A percentile compares a stretch with the other conserved stretches of the same genome.
Evolutionary conservation across 1,140 invertebrate genomes (phyloP).

Genomic region (Drosophila pseudoananassae): DNA sequence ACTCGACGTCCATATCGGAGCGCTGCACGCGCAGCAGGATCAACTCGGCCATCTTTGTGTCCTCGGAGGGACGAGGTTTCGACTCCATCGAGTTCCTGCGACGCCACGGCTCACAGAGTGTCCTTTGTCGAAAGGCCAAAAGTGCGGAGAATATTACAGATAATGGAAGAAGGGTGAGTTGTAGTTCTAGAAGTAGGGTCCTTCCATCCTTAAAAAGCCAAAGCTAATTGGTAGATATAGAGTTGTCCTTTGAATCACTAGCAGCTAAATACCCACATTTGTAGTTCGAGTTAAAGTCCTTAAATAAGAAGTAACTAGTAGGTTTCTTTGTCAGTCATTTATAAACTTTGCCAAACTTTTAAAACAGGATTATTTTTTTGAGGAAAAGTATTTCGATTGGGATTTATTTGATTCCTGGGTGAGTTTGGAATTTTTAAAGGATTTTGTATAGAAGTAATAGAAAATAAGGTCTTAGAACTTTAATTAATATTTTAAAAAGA

Average conservation of each 20-base stretch:
- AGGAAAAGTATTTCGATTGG: conserved; percentile 3
- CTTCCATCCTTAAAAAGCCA: neutral
- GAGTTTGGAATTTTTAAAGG: neutral
- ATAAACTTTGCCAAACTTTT: neutral
- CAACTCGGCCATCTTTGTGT: conserved; percentile 91
- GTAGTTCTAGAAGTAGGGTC: neutral
- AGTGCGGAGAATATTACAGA: conserved; percentile 88
- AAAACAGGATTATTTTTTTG: conserved; percentile 2
- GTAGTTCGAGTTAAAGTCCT: neutral
- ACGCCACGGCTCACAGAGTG: conserved; percentile 90
- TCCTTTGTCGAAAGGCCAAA: conserved; percentile 90
- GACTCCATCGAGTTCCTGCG: conserved; percentile 90
- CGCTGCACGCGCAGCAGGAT: conserved; percentile 88
- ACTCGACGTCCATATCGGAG: conserved; percentile 81
- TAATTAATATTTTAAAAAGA: neutral
- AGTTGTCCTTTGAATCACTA: neutral
- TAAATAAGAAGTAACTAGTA: neutral
- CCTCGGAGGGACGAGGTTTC: conserved; percentile 89
- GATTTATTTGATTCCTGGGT: neutral
- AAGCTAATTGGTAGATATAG: neutral
- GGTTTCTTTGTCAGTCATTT: too few relatives aligned
- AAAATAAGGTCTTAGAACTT: neutral
- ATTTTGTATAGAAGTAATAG: neutral
- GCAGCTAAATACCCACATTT: neutral
- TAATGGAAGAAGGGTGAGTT: conserved; percentile 72